Base-by-base conservation (phyloP, 2,113 vertebrate species). In the Scartelaos histophorus region DNA sequence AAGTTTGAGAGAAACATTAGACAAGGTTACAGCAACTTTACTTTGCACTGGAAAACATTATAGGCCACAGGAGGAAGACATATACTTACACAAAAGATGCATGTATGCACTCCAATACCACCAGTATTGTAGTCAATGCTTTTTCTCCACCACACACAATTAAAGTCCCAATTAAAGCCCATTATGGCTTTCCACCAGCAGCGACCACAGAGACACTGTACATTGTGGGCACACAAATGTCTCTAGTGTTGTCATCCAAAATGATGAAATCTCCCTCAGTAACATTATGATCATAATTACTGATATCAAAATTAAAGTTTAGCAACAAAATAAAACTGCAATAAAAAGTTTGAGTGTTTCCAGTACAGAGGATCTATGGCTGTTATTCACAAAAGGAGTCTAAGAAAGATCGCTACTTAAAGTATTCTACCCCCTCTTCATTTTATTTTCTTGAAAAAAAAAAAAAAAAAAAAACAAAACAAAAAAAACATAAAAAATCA, bases 141-240 rank as follows among this genome's bases (percentile, higher is more conserved):
- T 90, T 90, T 83, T 71, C 90, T 90, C 61, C 77, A 90, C 90
- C 91, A 79, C 86, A 89, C 87, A 91, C 89, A 92, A 91, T 92
- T 92, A 92, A 90, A 90, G 87, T 91, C 81, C 89, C 90, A 92
- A 92, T 92, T 92, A 92, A 92, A 87, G 84, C 68, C 89, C 90
- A 92, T 93, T 92, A 92, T 89, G 87, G 91, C 73, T 92, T 90
- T 91, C 89, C 89, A 88, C 88, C 85, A 75, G 86, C 81, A 75
- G 75, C 76, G 51, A 89, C 90, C 91, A 74, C 88, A 90, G 78
- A 84, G 81, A 76, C 86, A 74, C 78, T 68, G 76, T 78, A 77
- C 82, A 81, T 88, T 92, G 89, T 72, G 89, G 87, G 85, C 86
- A 83, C 88, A 83, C 87, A 88, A 74, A 89, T 86, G 90, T 91